Conservation (phyloP, 2,113 vertebrate species). For the Dissostichus mawsoni region DNA sequence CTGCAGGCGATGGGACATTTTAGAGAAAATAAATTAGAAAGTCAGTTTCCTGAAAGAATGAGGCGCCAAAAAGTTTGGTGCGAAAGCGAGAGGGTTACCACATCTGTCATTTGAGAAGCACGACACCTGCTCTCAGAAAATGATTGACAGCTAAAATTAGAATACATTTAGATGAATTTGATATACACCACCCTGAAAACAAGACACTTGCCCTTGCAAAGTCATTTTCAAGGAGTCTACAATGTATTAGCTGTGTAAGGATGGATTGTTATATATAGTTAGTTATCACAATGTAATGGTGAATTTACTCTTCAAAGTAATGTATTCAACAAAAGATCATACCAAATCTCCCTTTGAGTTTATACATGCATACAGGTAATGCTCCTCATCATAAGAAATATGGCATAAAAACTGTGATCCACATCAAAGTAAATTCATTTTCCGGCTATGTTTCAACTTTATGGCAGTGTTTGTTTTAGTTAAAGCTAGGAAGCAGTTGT, state of each 20-base stretch:
- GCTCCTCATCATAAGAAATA: background rate
- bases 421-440: constrained; percentile 54
- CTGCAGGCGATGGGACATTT: constrained; percentile 29
- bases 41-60: constrained; percentile 12
- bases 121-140: constrained; percentile 31
- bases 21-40: constrained; percentile 40
- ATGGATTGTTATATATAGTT: background rate
- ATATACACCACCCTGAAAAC: constrained; percentile 28
- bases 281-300: background rate
- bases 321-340: background rate
- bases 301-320: background rate
- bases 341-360: background rate
- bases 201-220: constrained; percentile 23
- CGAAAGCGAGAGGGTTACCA: constrained; percentile 5
- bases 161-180: constrained; percentile 41
- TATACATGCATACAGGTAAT: background rate
- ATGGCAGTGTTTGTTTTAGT: constrained; percentile 42
- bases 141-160: constrained; percentile 47
- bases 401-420: constrained; percentile 7
- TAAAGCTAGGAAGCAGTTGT: constrained; percentile 41
- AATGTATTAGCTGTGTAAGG: background rate
- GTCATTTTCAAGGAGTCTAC: constrained; percentile 12
- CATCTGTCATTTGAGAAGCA: constrained; percentile 22
- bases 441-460: constrained; percentile 29
- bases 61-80: constrained; percentile 40